These are phyloP conservation scores for Polietes domitor DNA, from an alignment of 2,888 invertebrate species.

Conservation along the genomic window DNA sequence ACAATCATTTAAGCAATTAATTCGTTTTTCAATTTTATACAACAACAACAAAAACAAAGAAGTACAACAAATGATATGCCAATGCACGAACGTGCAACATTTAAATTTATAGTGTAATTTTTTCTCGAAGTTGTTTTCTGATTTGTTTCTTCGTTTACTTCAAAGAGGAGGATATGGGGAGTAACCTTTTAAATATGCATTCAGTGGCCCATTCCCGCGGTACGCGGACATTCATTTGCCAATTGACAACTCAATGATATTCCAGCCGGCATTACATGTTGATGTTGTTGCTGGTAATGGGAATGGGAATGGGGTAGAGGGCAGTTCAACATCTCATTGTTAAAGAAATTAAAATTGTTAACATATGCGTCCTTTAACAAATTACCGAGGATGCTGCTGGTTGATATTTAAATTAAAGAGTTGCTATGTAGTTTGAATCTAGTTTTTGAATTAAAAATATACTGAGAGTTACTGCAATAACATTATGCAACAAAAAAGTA, in stretches of 20 bases:
- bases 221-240: constrained; percentile 16
- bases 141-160: not conserved
- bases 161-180: constrained; percentile 37
- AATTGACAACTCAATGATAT: constrained; percentile 59
- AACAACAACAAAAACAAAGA: not conserved
- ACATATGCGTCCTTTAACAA: not conserved
- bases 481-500: no score
- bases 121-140: not conserved
- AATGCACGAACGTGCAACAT: constrained; percentile 1
- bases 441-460: no score
- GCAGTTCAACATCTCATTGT: constrained; percentile 45
- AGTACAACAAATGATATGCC: not conserved
- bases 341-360: constrained; percentile 44
- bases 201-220: constrained; percentile 12
- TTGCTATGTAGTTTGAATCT: no score
- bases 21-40: constrained; percentile 57
- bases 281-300: not conserved
- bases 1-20: constrained; percentile 63
- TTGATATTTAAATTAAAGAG: no score
- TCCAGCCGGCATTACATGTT: not conserved
- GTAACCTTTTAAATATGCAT: constrained; percentile 57
- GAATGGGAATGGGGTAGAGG: not conserved
- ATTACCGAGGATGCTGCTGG: not conserved
- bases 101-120: constrained; percentile 46
- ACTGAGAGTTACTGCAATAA: no score